Conservation (phyloP, 2,888 invertebrate species). For the Hydrotaea cyrtoneurina region DNA sequence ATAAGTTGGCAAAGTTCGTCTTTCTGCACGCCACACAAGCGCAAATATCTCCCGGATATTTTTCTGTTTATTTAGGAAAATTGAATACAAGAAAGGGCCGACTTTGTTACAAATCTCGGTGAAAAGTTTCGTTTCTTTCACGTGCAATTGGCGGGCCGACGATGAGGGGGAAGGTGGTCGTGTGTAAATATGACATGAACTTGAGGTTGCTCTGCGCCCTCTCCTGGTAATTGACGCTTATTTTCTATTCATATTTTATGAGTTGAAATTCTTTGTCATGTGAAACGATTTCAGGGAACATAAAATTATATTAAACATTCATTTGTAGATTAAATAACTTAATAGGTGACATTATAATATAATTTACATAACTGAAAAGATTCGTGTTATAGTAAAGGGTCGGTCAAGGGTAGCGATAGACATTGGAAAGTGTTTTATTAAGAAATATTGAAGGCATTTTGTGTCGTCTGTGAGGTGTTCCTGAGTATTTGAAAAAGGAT, state of each 20-base stretch:
- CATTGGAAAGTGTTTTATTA: background rate
- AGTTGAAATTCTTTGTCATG: background rate
- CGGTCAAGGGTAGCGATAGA: background rate
- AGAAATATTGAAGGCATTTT: too few species aligned
- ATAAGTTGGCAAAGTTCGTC: too few species aligned
- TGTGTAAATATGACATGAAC: background rate
- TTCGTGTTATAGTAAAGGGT: background rate
- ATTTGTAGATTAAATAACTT: constrained; percentile 12
- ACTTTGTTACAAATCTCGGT: background rate
- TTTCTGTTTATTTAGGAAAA: background rate
- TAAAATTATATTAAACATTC: constrained; percentile 15
- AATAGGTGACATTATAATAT: constrained; percentile 10
- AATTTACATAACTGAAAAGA: constrained; percentile 16
- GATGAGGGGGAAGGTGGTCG: background rate
- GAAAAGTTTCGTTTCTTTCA: background rate
- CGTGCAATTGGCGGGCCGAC: background rate
- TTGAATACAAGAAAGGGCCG: background rate
- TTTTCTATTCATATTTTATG: background rate
- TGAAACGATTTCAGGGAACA: background rate
- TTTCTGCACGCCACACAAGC: background rate
- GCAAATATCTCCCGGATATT: background rate
- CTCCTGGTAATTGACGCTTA: background rate
- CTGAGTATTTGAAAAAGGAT: too few species aligned
- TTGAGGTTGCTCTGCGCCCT: background rate
- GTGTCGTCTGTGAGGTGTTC: too few species aligned